Base-by-base conservation (phyloP, 2,888 invertebrate genomes). In the Diloba caeruleocephala region DNA sequence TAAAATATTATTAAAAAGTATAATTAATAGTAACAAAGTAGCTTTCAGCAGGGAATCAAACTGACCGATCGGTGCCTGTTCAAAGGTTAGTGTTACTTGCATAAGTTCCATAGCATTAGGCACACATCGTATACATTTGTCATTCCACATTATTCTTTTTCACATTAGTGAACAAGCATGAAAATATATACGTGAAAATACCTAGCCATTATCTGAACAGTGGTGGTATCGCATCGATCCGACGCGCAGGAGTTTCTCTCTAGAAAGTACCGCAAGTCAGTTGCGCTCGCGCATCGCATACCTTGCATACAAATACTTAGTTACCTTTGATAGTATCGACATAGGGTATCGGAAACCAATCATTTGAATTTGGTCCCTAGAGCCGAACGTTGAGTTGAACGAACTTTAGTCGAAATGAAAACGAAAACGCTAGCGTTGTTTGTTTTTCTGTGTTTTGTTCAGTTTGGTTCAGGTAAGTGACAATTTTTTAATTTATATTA, bases 211-310 rank as follows among this genome's bases (percentile, higher is more conserved):
- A 71, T 50, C 43, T 73, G 79, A 67, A 72, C 74, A 76, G 79
- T 81, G 73, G 82, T 81, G 79, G 79, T 77, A 77, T 78, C 74
- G 78, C 71, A 76, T 73, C 74, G 76, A 78, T 79, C 67, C 75
- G 78, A 68, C 79, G 79, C 83, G 83, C 87, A 84, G 85, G 88
- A 90, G 89, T 93, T 93, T 94, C 93, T 94, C 93, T 86, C 80
- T 89, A 93, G 94, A 94, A 94, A 94, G 94, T 92, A 87, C 89
- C 88, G 87, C 86, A 86, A 87, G 82, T 76, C 82, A 85, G 89
- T 86, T 79, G 84, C 87, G 87, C 55, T 77, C 80, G 85, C 78
- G 84, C 87, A 81, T 75, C 74, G 81, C 86, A 83, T 81, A 84
- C 79, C 88, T 85, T 88, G 93, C 91, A 92, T 92, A 93, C 92